These are phyloP conservation scores for Gobiocypris rarus DNA, from an alignment of 2,113 vertebrate species.

Conservation along the genomic window DNA sequence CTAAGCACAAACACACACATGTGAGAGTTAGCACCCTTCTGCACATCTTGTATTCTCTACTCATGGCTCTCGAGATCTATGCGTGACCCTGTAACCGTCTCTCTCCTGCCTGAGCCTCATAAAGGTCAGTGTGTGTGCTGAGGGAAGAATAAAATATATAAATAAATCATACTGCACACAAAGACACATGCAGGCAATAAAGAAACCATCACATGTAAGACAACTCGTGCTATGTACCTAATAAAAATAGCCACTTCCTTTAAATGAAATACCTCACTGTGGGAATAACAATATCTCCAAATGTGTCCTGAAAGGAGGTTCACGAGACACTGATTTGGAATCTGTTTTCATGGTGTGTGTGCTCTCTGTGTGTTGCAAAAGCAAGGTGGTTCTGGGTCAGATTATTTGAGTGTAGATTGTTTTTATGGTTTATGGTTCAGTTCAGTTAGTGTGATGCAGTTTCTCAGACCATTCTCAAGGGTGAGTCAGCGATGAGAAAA, in stretches of 20 bases:
- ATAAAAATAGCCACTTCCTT: slow-evolving; percentile 10
- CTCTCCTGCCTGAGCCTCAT: slow-evolving; percentile 26
- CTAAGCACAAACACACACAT: neutral
- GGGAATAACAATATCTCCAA: neutral
- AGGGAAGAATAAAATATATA: slow-evolving; percentile 21
- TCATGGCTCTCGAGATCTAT: slow-evolving; percentile 31
- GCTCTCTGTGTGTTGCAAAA: neutral
- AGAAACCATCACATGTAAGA: slow-evolving; percentile 12
- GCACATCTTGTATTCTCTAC: slow-evolving; percentile 41
- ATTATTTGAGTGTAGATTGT: neutral
- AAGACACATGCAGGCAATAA: neutral
- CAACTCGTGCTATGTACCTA: neutral
- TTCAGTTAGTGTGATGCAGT: neutral
- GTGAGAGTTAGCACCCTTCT: slow-evolving; percentile 31
- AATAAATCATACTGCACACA: slow-evolving; percentile 6
- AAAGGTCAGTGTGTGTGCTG: slow-evolving; percentile 51
- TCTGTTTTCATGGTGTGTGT: neutral
- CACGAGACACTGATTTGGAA: neutral
- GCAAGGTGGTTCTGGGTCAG: neutral
- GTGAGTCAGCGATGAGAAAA: neutral
- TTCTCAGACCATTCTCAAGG: neutral
- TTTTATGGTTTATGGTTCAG: neutral
- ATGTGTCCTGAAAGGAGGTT: slow-evolving; percentile 22
- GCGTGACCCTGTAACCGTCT: slow-evolving; percentile 38
- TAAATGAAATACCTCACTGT: slow-evolving; percentile 11